Conservation (phyloP, 2,888 invertebrate genomes). For the Brenthis ino region DNA sequence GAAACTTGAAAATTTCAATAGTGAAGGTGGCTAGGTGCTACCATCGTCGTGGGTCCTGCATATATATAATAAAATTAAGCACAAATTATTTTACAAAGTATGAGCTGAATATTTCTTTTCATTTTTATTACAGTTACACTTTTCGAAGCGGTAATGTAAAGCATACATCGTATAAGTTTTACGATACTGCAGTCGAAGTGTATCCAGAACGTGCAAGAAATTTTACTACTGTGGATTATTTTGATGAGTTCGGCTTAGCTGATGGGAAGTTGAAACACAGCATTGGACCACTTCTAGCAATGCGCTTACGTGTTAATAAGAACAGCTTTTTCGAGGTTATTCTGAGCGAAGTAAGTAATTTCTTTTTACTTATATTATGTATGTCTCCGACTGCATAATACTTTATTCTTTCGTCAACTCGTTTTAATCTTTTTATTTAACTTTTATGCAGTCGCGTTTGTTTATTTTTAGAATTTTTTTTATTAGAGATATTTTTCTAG, state of each 20-base stretch:
- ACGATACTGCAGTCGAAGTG: conserved; percentile 93
- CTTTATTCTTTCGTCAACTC: too few species aligned
- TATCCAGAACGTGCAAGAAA: conserved; percentile 84
- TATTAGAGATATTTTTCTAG: too few species aligned
- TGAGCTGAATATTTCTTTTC: conserved; percentile 34
- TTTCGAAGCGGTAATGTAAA: conserved; percentile 95
- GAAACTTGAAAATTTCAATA: too few species aligned
- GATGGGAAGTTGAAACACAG: conserved; percentile 87
- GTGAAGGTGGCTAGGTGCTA: too few species aligned
- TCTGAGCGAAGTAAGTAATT: conserved; percentile 90
- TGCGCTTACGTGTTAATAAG: conserved; percentile 90
- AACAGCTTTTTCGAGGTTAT: conserved; percentile 95
- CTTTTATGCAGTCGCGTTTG: too few species aligned
- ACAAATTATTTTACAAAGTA: conserved; percentile 1
- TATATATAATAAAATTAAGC: too few species aligned
- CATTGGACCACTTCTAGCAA: conserved; percentile 85
- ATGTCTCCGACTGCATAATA: too few species aligned
- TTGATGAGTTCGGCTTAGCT: conserved; percentile 91
- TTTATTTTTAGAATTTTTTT: too few species aligned
- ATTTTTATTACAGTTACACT: conserved; percentile 82
- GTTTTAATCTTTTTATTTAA: too few species aligned
- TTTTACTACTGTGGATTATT: conserved; percentile 87
- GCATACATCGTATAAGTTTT: conserved; percentile 93
- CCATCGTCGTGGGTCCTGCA: too few species aligned
- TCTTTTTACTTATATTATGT: background rate